A percentile compares a stretch with the other conserved stretches of the same genome.
Conservation (phyloP, 1,140 invertebrate species). For the Leptoteleia sp. region DNA sequence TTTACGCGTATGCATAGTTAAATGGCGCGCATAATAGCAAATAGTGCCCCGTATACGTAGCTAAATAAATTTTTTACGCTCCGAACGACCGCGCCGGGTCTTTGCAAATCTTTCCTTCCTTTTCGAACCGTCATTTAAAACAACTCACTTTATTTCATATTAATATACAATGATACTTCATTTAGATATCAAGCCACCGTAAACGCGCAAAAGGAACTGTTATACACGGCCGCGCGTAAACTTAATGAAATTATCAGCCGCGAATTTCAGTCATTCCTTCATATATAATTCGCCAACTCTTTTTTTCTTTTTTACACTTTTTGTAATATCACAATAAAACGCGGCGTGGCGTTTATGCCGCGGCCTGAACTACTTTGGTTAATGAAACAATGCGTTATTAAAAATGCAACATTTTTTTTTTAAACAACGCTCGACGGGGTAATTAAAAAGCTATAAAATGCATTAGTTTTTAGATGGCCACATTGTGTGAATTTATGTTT, state of each 20-base stretch:
- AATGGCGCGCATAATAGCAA: conserved; percentile 50
- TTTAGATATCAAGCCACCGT: no score
- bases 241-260: no score
- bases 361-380: no score
- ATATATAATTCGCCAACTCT: no score
- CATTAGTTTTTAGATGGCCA: conserved; percentile 25
- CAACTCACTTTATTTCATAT: conserved; percentile 13
- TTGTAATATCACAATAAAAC: no score
- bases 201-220: no score
- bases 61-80: conserved; percentile 33
- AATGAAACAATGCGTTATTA: no score
- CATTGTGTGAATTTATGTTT: conserved; percentile 34
- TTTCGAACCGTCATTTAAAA: background rate
- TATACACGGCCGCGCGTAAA: no score
- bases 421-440: background rate
- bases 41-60: conserved; percentile 27
- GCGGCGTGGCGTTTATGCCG: no score
- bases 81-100: conserved; percentile 6
- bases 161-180: background rate
- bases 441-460: conserved; percentile 28
- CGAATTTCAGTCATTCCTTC: no score
- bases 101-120: conserved; percentile 22
- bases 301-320: no score
- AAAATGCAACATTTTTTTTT: no score
- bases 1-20: conserved; percentile 50